Evolutionary conservation across 2,113 vertebrate genomes (phyloP).

Genomic region (Trematocara macrostoma): DNA sequence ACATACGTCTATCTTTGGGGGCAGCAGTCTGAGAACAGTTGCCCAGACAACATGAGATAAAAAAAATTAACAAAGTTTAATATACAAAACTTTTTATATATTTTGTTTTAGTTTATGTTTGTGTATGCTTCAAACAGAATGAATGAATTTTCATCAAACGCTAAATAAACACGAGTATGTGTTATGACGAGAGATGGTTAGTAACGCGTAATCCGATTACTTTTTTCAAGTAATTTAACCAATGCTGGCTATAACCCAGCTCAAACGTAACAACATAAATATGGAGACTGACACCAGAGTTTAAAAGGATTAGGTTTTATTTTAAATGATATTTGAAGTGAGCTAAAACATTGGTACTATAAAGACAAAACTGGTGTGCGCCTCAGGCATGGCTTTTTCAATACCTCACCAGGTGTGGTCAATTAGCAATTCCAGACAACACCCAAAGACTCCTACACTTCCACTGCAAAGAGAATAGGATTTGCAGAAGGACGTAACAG

Average conservation of each 20-base stretch:
- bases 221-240: not conserved
- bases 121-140: not conserved
- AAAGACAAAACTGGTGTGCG: not conserved
- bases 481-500: not conserved
- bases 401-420: not conserved
- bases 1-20: not conserved
- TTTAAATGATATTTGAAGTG: not conserved
- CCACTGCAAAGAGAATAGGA: not conserved
- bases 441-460: fast-evolving
- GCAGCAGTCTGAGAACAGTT: not conserved
- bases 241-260: not conserved
- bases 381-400: not conserved
- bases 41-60: not conserved
- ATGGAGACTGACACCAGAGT: not conserved
- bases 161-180: not conserved
- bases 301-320: not conserved
- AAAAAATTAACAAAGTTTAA: not conserved
- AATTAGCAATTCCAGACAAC: not conserved
- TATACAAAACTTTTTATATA: not conserved
- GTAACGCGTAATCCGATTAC: not conserved
- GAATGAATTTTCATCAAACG: not conserved
- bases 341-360: not conserved
- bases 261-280: not conserved
- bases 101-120: not conserved
- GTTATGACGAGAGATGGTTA: not conserved